phyloP scores from a whole-genome alignment of 1,140 invertebrate genomes.

The Hormaphis cornu region DNA sequence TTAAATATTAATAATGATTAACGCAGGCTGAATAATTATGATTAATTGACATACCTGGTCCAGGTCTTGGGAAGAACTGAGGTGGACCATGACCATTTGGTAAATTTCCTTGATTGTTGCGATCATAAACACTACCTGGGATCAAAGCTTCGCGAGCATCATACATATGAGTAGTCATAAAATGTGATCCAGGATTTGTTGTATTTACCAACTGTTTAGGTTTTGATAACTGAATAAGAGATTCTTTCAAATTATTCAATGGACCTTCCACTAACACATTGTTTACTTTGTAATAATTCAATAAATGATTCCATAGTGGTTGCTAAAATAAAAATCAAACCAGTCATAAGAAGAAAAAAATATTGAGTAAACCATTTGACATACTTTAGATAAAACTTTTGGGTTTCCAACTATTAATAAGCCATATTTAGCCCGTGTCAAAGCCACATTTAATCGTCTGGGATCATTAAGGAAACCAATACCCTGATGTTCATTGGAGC shows the following conservation, averaged over 20 bases:
- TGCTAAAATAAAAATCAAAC: conserved; percentile 39
- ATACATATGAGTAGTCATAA: conserved; percentile 93
- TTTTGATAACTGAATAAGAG: conserved; percentile 93
- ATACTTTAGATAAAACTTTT: conserved; percentile 86
- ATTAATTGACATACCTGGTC: conserved; percentile 2
- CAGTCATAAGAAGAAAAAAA: background rate
- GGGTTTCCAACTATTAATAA: conserved; percentile 99
- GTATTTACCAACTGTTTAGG: conserved; percentile 90
- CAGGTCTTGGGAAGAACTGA: conserved; percentile 17
- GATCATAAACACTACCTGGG: conserved; percentile 71
- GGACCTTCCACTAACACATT: conserved; percentile 97
- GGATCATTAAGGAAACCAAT: conserved; percentile 95
- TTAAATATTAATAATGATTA: background rate
- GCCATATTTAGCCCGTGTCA: conserved; percentile 95
- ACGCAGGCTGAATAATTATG: background rate
- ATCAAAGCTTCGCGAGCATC: conserved; percentile 83
- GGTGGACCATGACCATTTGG: conserved; percentile 15
- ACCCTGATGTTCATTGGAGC: conserved; percentile 85
- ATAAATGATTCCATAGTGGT: conserved; percentile 96
- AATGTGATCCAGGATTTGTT: conserved; percentile 89
- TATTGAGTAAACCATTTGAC: background rate
- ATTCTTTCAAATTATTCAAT: conserved; percentile 93
- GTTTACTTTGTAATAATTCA: conserved; percentile 97
- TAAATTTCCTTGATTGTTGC: conserved; percentile 39
- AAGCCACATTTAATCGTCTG: conserved; percentile 90